Base-by-base conservation (phyloP, 2,113 vertebrate species). In the Hoplias malabaricus region DNA sequence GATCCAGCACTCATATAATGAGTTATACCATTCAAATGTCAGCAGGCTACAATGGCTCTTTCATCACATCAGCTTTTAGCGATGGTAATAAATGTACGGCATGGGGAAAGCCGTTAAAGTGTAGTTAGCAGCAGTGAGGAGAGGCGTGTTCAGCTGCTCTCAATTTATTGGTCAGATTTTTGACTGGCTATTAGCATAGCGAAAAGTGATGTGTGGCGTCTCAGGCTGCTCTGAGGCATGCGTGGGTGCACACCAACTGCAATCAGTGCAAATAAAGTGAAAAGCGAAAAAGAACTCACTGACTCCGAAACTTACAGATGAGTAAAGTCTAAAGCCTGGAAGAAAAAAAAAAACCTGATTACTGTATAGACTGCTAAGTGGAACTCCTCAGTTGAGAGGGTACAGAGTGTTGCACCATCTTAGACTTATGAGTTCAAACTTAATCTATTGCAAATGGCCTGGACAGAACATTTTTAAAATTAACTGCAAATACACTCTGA, bases 1-100 rank as follows among this genome's bases (percentile, higher is more conserved):
- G 48, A 63, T 56, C 66, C 34, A 50, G 29, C 16, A 59, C 29
- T 43, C 42, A 36, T 69, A 66, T 34, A 50, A 50, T 78, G 61
- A 61, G 34, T 80, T 63, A n/a, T n/a, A 42, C 21, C 48, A 25
- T 50, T 69, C 76, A 14, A 19, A 69, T 57, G 78, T 69, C 29
- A 23, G 19, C 33, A 2, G 38, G 27, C 59, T 40, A 54, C 31
- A 63, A 54, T 56, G 61, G 31, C 48, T 74, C 59, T 75, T 75
- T 80, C 21, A 78, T 67, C 54, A 56, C 25, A 74, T 38, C 25
- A 2, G n/a, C n/a, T n/a, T n/a, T n/a, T n/a, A n/a, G 36, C 29
- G 71, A 78, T 62, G 62, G 56, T 83, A 75, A 81, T 83, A 59
- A 83, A 68, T 78, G 84, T 84, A 63, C 1, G 33, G 29, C 34